Evolutionary conservation across 2,888 invertebrate species (phyloP), one percentile per base, ranked within the genome.

Genomic region (Teinopalpus imperialis): DNA sequence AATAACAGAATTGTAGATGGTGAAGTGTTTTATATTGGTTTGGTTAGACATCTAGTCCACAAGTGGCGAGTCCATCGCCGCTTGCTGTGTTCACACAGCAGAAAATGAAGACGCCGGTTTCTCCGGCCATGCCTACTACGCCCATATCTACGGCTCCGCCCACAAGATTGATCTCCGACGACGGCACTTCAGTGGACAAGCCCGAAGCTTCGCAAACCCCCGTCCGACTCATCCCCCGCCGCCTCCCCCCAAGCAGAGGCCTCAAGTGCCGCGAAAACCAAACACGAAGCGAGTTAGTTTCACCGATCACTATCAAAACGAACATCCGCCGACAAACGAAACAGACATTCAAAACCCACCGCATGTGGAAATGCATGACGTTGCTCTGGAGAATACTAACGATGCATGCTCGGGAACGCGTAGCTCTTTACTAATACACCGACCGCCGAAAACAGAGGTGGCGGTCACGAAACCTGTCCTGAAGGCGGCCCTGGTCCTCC

Each of bases 281-380:
- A 81, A 79, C 53, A 71, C 66, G 63, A 88, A 88, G 65, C 83
- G 87, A 86, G 87, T 88, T 85, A 88, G 87, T 88, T 88, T 88
- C 78, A 81, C 70, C 48, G 67, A 72, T 65, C 81, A 82, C 49
- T 61, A 72, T 48, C 61, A 64, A 56, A 66, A 75, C 56, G 70
- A 70, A 62, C 61, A 62, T 53, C 52, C 62, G 47, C 51, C 64
- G 53, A 66, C 69, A 52, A 67, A 63, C 65, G 74, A 79, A 66
- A 62, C 71, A 61, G 54, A 63, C 41, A 57, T 59, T 51, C 68
- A 60, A 52, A 53, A 61, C 62, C 57, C 61, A 58, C 54, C 67
- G 75, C 81, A 81, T 76, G 72, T 65, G 40, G 54, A 48, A 40
- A 57, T 66, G 81, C 81, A 78, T 76, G 82, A 69, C 41, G 53